Conservation (phyloP, 2,113 vertebrate species). For the Anoplopoma fimbria region DNA sequence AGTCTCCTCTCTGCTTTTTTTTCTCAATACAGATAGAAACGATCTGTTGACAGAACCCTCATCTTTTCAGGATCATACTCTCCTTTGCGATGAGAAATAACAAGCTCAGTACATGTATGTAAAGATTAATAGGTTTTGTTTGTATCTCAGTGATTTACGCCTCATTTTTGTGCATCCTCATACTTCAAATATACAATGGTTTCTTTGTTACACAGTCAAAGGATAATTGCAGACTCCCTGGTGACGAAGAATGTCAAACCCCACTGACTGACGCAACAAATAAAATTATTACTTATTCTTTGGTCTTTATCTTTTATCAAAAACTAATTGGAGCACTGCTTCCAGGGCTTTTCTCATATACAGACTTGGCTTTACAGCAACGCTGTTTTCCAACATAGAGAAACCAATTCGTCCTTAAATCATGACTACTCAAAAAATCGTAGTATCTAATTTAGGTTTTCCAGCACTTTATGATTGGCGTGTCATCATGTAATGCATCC, state of each 20-base stretch:
- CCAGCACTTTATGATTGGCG: not conserved
- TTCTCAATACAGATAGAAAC: conserved; percentile 34
- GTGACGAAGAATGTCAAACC: conserved; percentile 32
- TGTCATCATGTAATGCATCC: conserved; percentile 14
- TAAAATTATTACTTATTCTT: conserved; percentile 39
- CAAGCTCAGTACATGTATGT: not conserved
- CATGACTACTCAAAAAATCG: not conserved
- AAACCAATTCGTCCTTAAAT: not conserved
- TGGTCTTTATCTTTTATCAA: conserved; percentile 37
- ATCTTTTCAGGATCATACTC: conserved; percentile 10
- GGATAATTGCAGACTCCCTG: conserved; percentile 34
- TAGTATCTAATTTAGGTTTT: not conserved
- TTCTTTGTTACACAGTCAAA: conserved; percentile 34
- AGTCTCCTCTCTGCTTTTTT: conserved; percentile 30
- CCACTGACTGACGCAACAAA: conserved; percentile 18
- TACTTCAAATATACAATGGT: conserved; percentile 32
- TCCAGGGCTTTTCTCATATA: not conserved
- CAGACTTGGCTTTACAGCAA: not conserved
- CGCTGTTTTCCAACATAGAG: not conserved
- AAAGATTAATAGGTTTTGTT: conserved; percentile 2
- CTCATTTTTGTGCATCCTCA: conserved; percentile 8
- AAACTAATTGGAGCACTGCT: conserved; percentile 29
- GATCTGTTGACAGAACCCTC: not conserved
- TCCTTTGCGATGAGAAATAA: not conserved
- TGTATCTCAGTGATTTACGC: not conserved